Base-by-base conservation (phyloP, 1,140 invertebrate genomes). In the Drosophila sulfurigaster region DNA sequence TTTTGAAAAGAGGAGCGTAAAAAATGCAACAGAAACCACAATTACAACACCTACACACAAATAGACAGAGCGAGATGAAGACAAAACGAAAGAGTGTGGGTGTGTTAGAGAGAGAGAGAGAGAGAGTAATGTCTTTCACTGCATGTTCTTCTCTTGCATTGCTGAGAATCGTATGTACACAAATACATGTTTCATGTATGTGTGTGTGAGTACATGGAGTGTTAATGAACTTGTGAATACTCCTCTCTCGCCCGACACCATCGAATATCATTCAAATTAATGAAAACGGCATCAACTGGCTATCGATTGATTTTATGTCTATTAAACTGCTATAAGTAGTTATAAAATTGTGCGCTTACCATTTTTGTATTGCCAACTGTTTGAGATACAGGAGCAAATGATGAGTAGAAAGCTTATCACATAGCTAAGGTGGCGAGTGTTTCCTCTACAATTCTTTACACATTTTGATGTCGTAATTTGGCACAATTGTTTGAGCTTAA, bases 331-430 rank as follows among this genome's bases (percentile, higher is more conserved):
- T 3, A 43, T 28, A 52, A 62, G n/a, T 49, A 49, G 15, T 35
- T 13, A 48, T 5, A 67, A 38, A 48, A 25, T 11, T 46, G 5
- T 32, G 32, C 41, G 81, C 82, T 75, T 56, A 88, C 83, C 85
- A 73, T 89, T 88, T 75, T 89, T 88, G 64, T 83, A 88, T 30
- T 88, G 83, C 59, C 56, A 78, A 80, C 80, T 81, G 58, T 67
- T 69, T 48, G 78, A 59, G 56, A 88, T 78, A 60, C 80, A 81
- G 30, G 67, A 83, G 70, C 67, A 83, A 57, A 83, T 56, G 35
- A 88, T 59, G 49, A 81, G 49, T 30, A 83, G 66, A 69, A 88
- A 54, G 51, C 62, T 52, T 72, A 87, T 78, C 80, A 68, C 54
- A 49, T 54, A 45, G 30, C 10, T 45, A 10, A 58, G 32, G 28